Evolutionary conservation across 2,113 vertebrate genomes (phyloP).

Genomic region (Grallaria varia): DNA sequence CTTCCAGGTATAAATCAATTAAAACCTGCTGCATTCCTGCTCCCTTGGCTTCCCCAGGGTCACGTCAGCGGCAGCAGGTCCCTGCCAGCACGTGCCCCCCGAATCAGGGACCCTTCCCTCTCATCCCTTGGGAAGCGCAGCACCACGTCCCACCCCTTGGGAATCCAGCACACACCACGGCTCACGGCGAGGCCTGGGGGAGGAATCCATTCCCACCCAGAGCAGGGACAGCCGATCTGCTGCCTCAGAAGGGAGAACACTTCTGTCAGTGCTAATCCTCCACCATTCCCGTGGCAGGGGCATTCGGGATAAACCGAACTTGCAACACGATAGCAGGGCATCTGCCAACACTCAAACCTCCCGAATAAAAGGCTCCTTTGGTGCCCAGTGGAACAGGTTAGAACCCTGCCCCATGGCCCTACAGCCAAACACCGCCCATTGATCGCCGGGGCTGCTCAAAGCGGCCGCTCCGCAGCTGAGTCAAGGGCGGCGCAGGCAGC

Average conservation of each 20-base stretch:
- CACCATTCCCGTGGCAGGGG: background rate
- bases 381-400: slow-evolving; percentile 48
- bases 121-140: background rate
- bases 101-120: background rate
- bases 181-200: background rate
- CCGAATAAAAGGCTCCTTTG: slow-evolving; percentile 19
- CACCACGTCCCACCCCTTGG: background rate
- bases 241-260: background rate
- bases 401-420: background rate
- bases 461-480: slow-evolving; percentile 12
- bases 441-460: background rate
- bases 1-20: background rate
- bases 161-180: background rate
- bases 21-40: background rate
- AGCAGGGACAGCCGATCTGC: background rate
- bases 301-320: slow-evolving; percentile 16
- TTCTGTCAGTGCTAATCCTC: background rate
- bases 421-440: background rate
- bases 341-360: background rate
- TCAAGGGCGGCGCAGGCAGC: background rate
- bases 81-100: background rate
- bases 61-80: background rate
- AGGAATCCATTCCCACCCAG: background rate
- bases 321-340: slow-evolving; percentile 2
- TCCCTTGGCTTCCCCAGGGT: background rate